Conservation (phyloP, 2,888 invertebrate genomes). For the Lithophane leautieri region DNA sequence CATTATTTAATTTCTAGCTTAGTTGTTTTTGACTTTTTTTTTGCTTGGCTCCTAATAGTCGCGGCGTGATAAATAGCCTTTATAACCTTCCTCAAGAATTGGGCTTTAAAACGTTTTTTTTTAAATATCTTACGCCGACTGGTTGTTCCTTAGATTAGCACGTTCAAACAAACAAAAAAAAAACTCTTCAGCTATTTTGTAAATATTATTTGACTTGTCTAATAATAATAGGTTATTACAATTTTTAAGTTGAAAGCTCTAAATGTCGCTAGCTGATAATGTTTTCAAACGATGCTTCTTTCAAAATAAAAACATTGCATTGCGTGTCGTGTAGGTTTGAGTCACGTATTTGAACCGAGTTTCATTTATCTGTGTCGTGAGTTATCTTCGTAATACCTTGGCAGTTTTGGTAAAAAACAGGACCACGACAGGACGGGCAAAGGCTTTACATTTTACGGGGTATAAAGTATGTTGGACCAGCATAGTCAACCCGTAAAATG, state of each 20-base stretch:
- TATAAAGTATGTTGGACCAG: neutral
- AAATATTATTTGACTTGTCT: too few species aligned
- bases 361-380: conserved; percentile 27
- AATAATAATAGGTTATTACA: neutral
- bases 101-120: too few species aligned
- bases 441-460: neutral
- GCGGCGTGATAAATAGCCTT: too few species aligned
- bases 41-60: too few species aligned
- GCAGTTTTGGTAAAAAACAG: neutral
- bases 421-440: neutral
- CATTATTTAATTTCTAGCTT: too few species aligned
- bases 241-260: neutral
- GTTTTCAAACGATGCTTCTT: neutral
- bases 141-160: too few species aligned
- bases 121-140: too few species aligned
- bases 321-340: neutral
- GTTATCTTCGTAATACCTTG: conserved; percentile 7
- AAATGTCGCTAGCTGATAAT: neutral
- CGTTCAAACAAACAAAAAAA: too few species aligned
- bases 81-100: too few species aligned
- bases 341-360: neutral
- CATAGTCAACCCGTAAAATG: neutral
- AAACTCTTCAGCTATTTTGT: too few species aligned
- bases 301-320: neutral
- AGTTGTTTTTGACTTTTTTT: too few species aligned